These are phyloP conservation scores for Tyrannus savana DNA, from an alignment of 2,113 vertebrate genomes.

Conservation along the genomic window DNA sequence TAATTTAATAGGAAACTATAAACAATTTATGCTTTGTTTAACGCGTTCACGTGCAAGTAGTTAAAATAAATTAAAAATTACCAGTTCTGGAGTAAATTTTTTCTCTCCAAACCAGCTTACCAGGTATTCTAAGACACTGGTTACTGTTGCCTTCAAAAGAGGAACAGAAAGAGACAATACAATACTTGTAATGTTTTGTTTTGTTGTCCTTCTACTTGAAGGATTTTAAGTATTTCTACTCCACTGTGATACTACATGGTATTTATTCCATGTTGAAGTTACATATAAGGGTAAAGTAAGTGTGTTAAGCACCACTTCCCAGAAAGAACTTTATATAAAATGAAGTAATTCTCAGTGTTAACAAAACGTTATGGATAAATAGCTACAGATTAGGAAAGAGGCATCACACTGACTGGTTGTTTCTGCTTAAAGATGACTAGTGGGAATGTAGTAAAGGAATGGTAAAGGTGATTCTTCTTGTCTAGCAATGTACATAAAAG, in stretches of 20 bases:
- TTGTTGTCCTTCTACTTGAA: background rate
- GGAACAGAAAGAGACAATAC: background rate
- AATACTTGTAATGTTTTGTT: background rate
- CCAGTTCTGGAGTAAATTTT: constrained; percentile 91
- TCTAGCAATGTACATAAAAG: background rate
- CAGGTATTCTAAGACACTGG: constrained; percentile 89
- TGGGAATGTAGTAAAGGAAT: background rate
- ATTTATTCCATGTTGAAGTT: background rate
- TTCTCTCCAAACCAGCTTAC: constrained; percentile 91
- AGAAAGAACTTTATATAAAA: background rate
- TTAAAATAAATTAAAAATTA: constrained; percentile 73
- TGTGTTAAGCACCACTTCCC: background rate
- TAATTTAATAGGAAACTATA: background rate
- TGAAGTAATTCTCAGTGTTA: background rate
- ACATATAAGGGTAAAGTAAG: background rate
- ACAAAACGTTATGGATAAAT: background rate
- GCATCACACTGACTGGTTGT: background rate
- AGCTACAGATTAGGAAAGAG: background rate
- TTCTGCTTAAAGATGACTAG: background rate
- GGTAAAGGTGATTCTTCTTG: background rate
- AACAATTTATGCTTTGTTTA: background rate
- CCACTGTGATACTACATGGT: background rate
- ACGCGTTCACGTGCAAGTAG: background rate
- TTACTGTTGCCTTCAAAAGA: constrained; percentile 84
- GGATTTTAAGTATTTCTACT: background rate